Base-by-base conservation (phyloP, 2,797 vertebrate species). In the Notolabrus celidotus region DNA sequence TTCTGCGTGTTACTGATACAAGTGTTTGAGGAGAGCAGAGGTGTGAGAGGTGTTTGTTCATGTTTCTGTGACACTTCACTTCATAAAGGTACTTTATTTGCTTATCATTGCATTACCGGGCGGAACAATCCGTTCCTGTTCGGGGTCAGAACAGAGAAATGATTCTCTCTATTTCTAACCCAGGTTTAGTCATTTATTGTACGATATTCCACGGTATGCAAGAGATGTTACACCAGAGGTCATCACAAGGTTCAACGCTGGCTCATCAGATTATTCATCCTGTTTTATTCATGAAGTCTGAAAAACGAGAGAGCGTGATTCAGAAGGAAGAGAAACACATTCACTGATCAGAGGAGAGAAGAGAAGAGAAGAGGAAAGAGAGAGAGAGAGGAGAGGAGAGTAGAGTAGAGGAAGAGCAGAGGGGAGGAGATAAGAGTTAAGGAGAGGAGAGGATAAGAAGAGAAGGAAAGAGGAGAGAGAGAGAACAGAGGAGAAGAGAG, bases 41-140 rank as follows among this genome's bases (percentile, higher is more conserved):
- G 33, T 36, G 53, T 59, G 51, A 51, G n/a, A 55, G 42, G 19
- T 22, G 50, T 71, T 71, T 46, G 10, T 62, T 74, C 14, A 59
- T 59, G 59, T 36, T 14, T 71, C 42, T 31, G n/a, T 66, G 43
- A 62, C 31, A 29, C 36, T 10, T 17, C 4, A 45, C 16, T 31
- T 61, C 19, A 12, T 1, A 23, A 49, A 68, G 27, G 20, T 17
- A 6, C 19, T n/a, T 25, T 0, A 2, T 39, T 20, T 20, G 10
- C 6, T 52, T 27, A 15, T 23, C 22, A 29, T 3, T n/a, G 25
- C 0, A 3, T n/a, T 10, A 7, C 7, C 49, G 12, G 5, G 16
- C 29, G 36, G 3, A 16, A 1, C 9, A 36, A 31, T 51, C 7
- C 47, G 36, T 64, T 61, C 67, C 36, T 29, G 53, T 53, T 45